Conservation (phyloP, 2,797 vertebrate genomes). For the Mormyrops attenuatus region DNA sequence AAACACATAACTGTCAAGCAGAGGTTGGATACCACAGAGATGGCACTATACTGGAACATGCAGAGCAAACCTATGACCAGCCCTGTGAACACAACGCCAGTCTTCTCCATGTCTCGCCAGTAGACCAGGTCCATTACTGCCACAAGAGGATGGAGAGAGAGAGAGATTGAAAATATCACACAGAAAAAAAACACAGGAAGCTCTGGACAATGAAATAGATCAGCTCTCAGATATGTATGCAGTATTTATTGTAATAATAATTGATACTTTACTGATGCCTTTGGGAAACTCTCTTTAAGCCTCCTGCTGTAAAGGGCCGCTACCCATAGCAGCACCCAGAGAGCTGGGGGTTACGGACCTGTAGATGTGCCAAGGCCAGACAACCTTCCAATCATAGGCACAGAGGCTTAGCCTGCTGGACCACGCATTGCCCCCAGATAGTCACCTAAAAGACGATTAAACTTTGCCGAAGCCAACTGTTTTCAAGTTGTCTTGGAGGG, state of each 20-base stretch:
- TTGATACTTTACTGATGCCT: not conserved
- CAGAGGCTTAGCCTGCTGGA: not conserved
- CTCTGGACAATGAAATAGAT: not conserved
- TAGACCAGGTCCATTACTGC: slow-evolving; percentile 76
- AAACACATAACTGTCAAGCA: slow-evolving; percentile 67
- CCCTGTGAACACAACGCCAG: slow-evolving; percentile 70
- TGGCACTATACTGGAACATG: slow-evolving; percentile 77
- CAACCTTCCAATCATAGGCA: not conserved
- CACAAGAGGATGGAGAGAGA: slow-evolving; percentile 31
- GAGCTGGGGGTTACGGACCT: not conserved
- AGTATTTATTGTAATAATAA: not conserved
- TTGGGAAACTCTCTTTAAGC: not conserved
- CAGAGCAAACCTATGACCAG: slow-evolving; percentile 73
- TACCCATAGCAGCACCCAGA: not conserved
- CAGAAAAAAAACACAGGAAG: not conserved
- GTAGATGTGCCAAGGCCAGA: not conserved
- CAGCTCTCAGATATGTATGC: not conserved
- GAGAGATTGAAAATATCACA: not conserved
- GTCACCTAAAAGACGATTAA: not conserved
- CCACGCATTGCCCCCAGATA: not conserved
- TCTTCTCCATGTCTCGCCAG: slow-evolving; percentile 69
- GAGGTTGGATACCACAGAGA: slow-evolving; percentile 72
- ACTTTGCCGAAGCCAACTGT: too few species aligned
- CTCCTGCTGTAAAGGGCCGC: not conserved
- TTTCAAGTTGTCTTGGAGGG: too few species aligned